Evolutionary conservation across 2,888 invertebrate genomes (phyloP), one percentile per base, ranked within the genome.

Genomic region (Drosophila prolongata): DNA sequence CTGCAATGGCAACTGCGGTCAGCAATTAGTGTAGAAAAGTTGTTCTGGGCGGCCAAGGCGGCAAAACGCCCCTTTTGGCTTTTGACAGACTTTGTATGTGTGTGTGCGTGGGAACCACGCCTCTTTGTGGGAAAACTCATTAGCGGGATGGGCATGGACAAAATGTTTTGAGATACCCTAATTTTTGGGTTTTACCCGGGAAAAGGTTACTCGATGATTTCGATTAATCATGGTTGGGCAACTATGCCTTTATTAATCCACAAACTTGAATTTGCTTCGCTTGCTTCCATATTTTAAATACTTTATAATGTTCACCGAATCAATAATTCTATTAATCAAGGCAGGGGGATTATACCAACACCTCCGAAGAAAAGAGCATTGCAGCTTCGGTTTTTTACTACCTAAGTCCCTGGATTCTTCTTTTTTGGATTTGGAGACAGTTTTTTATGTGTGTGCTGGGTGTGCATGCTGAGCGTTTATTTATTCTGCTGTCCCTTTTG

Each of bases 1-100:
- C 11, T 35, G 35, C 61, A 62, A 35, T 55, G 42, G 27, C 43
- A 6, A 35, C 43, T 65, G 66, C 54, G 68, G 67, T 52, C 64
- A 74, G 77, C 79, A 82, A 87, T 82, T 82, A 82, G 86, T 82
- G 75, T 71, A 24, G 56, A 73, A 71, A 87, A 87, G 50, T 87
- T 87, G 73, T 73, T 77, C 66, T 73, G 76, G 80, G 73, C 78
- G 66, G 13, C 19, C 6, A n/a, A 34, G 34, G 58, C 6, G 50
- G 66, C 30, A 30, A 47, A 69, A 64, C 62, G 37, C 42, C 37
- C 46, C 40, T 13, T 34, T 16, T 9, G 10, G 14, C 16, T 14
- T 34, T 30, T 16, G 6, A 30, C 30, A 6, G 11, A 34, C 47
- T 3, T 30, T 16, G 30, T 56, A 49, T 10, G 35, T 55, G 43